Evolutionary conservation across 2,888 invertebrate species (phyloP), one percentile per base, ranked within the genome.

Genomic region (Lymantria monacha): DNA sequence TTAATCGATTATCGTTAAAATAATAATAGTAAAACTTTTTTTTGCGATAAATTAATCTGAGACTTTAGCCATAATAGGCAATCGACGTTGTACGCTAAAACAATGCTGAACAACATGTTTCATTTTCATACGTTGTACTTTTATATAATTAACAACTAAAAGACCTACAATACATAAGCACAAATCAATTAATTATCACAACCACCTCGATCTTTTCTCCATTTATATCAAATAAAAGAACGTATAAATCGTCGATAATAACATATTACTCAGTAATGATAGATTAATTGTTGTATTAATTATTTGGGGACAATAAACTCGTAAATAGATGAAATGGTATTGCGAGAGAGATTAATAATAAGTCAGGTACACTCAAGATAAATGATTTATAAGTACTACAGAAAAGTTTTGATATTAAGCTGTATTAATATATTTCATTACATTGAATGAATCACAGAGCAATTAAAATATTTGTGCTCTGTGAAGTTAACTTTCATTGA

Each of bases 401-500:
- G 40, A 41, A 37, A 48, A 47, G 44, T 54, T 42, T 12, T 46
- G 61, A 22, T 22, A 22, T 22, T 22, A 22, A 66, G 76, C 66
- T 66, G 70, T 76, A 79, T 80, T 79, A 78, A 80, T 81, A 79
- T 76, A 76, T 79, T 79, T 81, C 79, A 81, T 76, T 76, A 71
- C 70, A 52, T 58, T 59, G 72, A 74, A 70, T 74, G 71, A 76
- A 75, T 76, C 22, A 22, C 22, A 22, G 22, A 22, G 22, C 22
- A 22, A 22, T 22, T 22, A 22, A 22, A 22, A 22, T 22, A 22
- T 3, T 22, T 22, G 5, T 3, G 22, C 5, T 3, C 22, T 22
- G 2, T 22, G n/a, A 22, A 22, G 22, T 22, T 3, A 22, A 22
- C 22, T n/a, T n/a, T n/a, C n/a, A n/a, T n/a, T n/a, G n/a, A n/a